Evolutionary conservation across 2,113 vertebrate genomes (phyloP).

Genomic region (Centropristis striata): DNA sequence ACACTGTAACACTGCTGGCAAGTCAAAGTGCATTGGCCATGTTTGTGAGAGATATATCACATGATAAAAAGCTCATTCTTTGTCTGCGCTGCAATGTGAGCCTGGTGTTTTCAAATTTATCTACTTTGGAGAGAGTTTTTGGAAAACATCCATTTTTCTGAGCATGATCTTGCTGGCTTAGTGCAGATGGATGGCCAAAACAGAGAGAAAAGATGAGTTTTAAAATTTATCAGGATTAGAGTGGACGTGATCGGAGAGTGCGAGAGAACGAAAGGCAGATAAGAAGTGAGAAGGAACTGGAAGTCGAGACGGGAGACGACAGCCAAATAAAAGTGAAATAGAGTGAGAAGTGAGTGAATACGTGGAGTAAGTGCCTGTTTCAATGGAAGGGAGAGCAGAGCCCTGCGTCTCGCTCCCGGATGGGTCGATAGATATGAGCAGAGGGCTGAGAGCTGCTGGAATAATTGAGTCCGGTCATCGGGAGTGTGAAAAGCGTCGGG

Average conservation of each 20-base stretch:
- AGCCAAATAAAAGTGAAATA: slow-evolving; percentile 63
- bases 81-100: slow-evolving; percentile 42
- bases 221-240: slow-evolving; percentile 53
- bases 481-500: slow-evolving; percentile 67
- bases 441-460: slow-evolving; percentile 50
- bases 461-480: slow-evolving; percentile 73
- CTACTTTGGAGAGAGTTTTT: slow-evolving; percentile 56
- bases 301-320: slow-evolving; percentile 21
- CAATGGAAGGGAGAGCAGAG: slow-evolving; percentile 25
- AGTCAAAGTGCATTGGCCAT: slow-evolving; percentile 55
- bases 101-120: slow-evolving; percentile 56
- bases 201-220: slow-evolving; percentile 42
- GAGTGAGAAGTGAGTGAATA: slow-evolving; percentile 56
- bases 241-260: slow-evolving; percentile 32
- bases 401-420: slow-evolving; percentile 35
- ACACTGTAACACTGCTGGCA: slow-evolving; percentile 52
- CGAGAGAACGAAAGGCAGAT: slow-evolving; percentile 32
- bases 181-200: slow-evolving; percentile 33
- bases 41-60: slow-evolving; percentile 69
- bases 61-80: slow-evolving; percentile 59
- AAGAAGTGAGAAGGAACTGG: slow-evolving; percentile 36
- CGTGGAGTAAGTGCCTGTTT: slow-evolving; percentile 48
- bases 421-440: slow-evolving; percentile 76
- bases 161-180: slow-evolving; percentile 35
- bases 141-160: slow-evolving; percentile 47